Evolutionary conservation across 1,140 invertebrate genomes (phyloP), one percentile per base, ranked within the genome.

Genomic region (Papilio xuthus): DNA sequence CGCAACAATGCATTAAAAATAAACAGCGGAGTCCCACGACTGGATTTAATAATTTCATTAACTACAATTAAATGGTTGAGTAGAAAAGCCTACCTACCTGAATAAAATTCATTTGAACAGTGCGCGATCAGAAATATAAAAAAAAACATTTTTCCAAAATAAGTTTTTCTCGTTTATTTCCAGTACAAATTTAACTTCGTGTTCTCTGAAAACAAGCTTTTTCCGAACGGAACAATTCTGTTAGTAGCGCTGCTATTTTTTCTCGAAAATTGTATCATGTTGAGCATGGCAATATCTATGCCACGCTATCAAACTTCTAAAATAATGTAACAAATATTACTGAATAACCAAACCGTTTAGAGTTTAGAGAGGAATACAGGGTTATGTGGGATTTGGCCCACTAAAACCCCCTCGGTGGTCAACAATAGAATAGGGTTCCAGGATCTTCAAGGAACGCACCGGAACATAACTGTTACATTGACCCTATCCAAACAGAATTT

Each of bases 141-240:
- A 60, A 53, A 56, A 60, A 23, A 2, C 23, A 6, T 6, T 60
- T 26, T 26, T 4, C 23, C 20, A 18, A 26, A 60, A 26, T 26
- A 60, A 9, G 23, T 60, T 60, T 26, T 12, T 6, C 50, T 26
- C 1, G 23, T 60, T 13, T 26, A 60, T 60, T 60, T 26, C 2
- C 56, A 26, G 56, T 60, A 23, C 23, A 13, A 60, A 60, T 60
- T 60, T 26, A 60, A 26, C 56, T 60, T 28, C 56, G 56, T 60
- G 20, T 60, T 60, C 23, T 60, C 56, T 26, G 4, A 26, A 60
- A 60, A 60, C 56, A 60, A 60, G 23, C 23, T 60, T 26, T 56
- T 60, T 60, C 50, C 50, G 50, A 53, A 53, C 50, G 50, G 18
- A 53, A 53, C 50, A 20, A 53, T 53, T 20, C 50, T n/a, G n/a